A percentile compares a stretch with the other conserved stretches of the same genome.
Evolutionary conservation across 2,113 vertebrate species (phyloP).

Genomic region (Columbina picui): DNA sequence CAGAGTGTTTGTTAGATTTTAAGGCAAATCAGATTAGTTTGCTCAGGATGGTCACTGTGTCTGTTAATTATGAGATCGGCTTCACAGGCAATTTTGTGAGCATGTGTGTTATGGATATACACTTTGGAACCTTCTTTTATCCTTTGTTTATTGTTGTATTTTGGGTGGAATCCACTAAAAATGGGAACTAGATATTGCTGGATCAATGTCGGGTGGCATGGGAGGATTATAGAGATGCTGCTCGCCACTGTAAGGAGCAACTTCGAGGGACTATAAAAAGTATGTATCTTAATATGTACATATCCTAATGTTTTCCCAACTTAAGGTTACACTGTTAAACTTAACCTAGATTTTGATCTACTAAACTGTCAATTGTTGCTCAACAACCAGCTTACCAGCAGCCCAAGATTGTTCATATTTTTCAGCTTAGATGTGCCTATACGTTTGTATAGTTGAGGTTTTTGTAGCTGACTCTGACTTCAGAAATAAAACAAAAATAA

Average conservation of each 20-base stretch:
- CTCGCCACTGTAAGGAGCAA: no score
- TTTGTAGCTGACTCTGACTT: background rate
- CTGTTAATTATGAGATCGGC: background rate
- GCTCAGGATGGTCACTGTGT: background rate
- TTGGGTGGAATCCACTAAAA: background rate
- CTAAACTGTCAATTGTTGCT: background rate
- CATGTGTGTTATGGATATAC: background rate
- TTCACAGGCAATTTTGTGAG: background rate
- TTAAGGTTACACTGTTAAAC: background rate
- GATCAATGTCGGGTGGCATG: background rate
- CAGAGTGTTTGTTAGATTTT: background rate
- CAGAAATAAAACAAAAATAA: background rate
- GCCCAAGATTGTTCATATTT: background rate
- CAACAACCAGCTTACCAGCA: background rate
- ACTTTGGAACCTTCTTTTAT: background rate
- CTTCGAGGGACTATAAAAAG: no score
- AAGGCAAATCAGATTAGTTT: constrained; percentile 12
- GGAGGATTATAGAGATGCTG: no score
- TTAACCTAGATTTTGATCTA: background rate
- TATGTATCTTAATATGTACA: background rate
- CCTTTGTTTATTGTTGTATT: background rate
- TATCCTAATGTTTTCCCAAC: background rate
- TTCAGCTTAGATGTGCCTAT: background rate
- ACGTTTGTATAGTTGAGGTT: background rate
- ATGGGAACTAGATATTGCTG: background rate